These are phyloP conservation scores for Eulemur mongoz DNA, from an alignment of 2,797 vertebrate genomes.

Conservation along the genomic window DNA sequence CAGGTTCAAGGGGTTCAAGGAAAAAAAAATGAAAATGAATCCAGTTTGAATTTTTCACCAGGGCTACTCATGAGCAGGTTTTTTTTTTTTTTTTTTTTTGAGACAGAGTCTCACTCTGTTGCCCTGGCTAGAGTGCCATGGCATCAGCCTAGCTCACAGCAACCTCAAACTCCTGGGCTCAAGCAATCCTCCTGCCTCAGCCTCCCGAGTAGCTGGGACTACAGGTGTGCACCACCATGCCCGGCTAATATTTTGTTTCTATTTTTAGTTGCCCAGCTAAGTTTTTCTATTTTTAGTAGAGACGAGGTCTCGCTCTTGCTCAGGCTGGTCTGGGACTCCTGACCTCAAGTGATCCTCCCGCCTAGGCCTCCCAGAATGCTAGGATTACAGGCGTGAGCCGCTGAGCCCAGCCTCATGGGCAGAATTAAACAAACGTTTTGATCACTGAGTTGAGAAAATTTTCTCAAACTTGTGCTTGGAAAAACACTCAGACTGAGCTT, in stretches of 20 bases:
- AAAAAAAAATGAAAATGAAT: background rate
- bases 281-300: too few relatives aligned
- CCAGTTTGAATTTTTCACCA: conserved; percentile 3
- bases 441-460: background rate
- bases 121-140: background rate
- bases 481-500: background rate
- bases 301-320: too few relatives aligned
- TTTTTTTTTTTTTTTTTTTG: background rate
- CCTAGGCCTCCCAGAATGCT: too few relatives aligned
- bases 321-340: too few relatives aligned
- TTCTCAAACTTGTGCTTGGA: background rate
- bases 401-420: background rate
- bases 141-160: background rate
- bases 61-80: background rate
- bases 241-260: too few relatives aligned
- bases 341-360: too few relatives aligned
- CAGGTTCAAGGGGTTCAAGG: background rate
- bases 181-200: background rate
- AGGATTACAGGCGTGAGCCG: background rate
- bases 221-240: too few relatives aligned
- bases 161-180: background rate
- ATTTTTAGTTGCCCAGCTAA: too few relatives aligned
- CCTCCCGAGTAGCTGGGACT: too few relatives aligned
- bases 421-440: background rate
- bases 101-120: background rate